phyloP scores from a whole-genome alignment of 2,888 invertebrate species.

The Leptinotarsa juncta region DNA sequence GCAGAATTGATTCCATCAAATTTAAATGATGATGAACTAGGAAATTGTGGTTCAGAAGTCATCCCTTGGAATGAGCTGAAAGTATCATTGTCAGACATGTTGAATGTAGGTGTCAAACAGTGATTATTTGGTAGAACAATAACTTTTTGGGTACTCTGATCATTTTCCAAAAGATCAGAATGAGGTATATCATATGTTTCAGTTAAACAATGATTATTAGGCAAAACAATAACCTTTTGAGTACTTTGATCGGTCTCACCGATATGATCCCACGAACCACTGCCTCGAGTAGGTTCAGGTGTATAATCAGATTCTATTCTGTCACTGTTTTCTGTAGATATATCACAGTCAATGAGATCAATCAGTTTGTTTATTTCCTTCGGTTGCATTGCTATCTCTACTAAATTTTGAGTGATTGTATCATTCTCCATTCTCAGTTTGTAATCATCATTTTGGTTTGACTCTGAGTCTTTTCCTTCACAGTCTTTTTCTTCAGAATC shows the following conservation, averaged over 20 bases:
- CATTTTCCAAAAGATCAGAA: conserved; percentile 6
- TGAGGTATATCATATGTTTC: neutral
- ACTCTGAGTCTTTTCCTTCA: conserved; percentile 12
- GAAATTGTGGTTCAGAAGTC: neutral
- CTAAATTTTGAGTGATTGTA: neutral
- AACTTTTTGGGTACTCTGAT: conserved; percentile 9
- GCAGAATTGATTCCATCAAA: neutral
- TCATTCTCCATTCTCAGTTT: conserved; percentile 13
- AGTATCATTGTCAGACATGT: conserved; percentile 15
- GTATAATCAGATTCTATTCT: conserved; percentile 7
- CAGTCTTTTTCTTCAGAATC: conserved; percentile 12
- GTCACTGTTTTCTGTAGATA: neutral
- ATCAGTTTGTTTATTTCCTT: conserved; percentile 1
- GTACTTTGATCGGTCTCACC: conserved; percentile 3
- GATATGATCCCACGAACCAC: conserved; percentile 1
- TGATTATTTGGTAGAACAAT: conserved; percentile 16
- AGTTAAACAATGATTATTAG: conserved; percentile 12
- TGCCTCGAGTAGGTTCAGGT: neutral
- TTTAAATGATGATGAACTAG: neutral
- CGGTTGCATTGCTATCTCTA: neutral
- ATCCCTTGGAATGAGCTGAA: conserved; percentile 4
- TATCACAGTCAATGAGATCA: neutral
- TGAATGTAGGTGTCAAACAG: conserved; percentile 18
- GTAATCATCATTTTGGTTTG: conserved; percentile 13
- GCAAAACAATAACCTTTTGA: conserved; percentile 16